phyloP scores from a whole-genome alignment of 2,888 invertebrate species.

The Lasioglossum villosulum region DNA sequence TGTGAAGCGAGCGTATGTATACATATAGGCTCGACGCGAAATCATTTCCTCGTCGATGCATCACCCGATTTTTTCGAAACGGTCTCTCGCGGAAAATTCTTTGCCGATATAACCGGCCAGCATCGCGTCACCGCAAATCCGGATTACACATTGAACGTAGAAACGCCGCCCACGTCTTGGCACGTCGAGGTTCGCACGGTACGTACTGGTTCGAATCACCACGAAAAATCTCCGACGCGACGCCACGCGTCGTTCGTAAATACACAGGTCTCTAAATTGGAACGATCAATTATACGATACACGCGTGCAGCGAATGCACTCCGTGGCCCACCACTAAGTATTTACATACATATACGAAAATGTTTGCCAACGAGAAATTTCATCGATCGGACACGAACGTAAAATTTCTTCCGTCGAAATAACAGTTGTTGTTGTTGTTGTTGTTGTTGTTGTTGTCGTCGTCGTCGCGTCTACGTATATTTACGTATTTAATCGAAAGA shows the following conservation, averaged over 20 bases:
- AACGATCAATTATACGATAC: slow-evolving; percentile 49
- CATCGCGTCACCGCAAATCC: neutral
- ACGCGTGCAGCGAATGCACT: neutral
- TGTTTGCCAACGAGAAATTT: neutral
- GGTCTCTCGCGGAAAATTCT: neutral
- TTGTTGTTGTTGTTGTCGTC: neutral
- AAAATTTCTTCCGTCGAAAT: neutral
- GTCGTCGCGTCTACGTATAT: neutral
- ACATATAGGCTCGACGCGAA: no score
- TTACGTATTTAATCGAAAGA: neutral
- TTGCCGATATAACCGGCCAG: neutral
- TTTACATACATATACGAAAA: no score
- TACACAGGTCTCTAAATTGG: slow-evolving; percentile 36
- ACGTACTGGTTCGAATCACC: no score
- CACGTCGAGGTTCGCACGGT: neutral
- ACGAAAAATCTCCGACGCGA: neutral
- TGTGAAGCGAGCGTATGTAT: neutral
- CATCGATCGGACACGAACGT: neutral
- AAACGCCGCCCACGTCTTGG: slow-evolving; percentile 16
- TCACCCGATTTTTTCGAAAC: neutral
- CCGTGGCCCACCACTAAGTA: neutral
- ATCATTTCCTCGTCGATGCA: neutral
- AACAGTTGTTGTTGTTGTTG: neutral
- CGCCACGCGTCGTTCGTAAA: slow-evolving; percentile 18
- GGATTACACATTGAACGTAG: neutral